phyloP scores from a whole-genome alignment of 2,888 invertebrate genomes.

The Linnaemya tessellans region DNA sequence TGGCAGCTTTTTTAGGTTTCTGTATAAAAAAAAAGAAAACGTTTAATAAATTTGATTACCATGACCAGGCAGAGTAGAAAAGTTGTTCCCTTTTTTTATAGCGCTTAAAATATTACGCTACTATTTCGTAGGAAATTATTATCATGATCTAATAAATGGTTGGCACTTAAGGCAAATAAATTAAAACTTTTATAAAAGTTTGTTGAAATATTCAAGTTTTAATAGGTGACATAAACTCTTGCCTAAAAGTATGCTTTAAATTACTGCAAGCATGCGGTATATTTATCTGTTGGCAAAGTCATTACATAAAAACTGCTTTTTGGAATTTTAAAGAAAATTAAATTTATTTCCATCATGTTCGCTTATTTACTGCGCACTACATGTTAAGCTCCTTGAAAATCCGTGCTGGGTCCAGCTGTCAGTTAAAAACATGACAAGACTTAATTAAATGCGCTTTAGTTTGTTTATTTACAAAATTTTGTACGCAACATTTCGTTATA shows the following conservation, averaged over 20 bases:
- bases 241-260: constrained; percentile 31
- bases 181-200: constrained; percentile 40
- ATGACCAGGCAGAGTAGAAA: constrained; percentile 34
- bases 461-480: neutral
- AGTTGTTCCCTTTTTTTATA: constrained; percentile 28
- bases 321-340: neutral
- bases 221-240: neutral
- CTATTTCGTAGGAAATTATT: constrained; percentile 26
- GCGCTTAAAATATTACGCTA: constrained; percentile 16
- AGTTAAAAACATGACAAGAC: neutral
- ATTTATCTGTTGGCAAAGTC: neutral
- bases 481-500: neutral
- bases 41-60: constrained; percentile 68
- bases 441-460: constrained; percentile 1
- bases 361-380: neutral
- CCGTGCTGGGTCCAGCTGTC: neutral
- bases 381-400: constrained; percentile 2
- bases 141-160: constrained; percentile 47
- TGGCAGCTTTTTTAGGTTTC: constrained; percentile 39
- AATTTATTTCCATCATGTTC: neutral
- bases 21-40: constrained; percentile 13
- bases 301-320: neutral
- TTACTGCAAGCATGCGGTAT: neutral
- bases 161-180: constrained; percentile 46
- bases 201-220: constrained; percentile 7